phyloP scores from a whole-genome alignment of 2,113 vertebrate genomes.

The Muntiacus reevesi region DNA sequence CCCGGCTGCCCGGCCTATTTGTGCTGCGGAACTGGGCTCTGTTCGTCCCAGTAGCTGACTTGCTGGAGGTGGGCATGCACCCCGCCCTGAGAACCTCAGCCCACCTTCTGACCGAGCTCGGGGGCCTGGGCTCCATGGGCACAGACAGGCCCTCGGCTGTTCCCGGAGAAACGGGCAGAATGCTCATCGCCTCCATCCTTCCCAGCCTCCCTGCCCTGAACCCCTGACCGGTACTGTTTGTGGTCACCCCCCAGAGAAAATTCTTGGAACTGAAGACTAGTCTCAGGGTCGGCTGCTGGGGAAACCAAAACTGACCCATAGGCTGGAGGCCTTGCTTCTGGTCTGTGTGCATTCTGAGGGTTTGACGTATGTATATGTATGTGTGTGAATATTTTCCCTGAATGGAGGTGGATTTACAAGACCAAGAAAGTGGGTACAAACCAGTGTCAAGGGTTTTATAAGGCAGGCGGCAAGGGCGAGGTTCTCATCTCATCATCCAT shows the following conservation, averaged over 20 bases:
- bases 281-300: not conserved
- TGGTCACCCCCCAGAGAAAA: not conserved
- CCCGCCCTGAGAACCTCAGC: not conserved
- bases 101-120: not conserved
- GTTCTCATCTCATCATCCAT: not conserved
- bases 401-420: not conserved
- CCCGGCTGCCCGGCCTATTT: not conserved
- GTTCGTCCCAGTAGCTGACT: not conserved
- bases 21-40: not conserved
- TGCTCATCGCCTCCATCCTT: rapidly evolving
- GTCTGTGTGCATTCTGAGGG: not conserved
- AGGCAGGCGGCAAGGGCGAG: rapidly evolving
- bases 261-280: not conserved
- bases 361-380: rapidly evolving
- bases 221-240: rapidly evolving
- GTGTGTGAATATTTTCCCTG: not conserved
- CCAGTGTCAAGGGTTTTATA: rapidly evolving
- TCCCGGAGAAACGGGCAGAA: not conserved
- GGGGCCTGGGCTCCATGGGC: rapidly evolving
- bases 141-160: too few relatives aligned
- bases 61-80: not conserved
- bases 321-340: not conserved
- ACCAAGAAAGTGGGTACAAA: not conserved
- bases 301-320: not conserved
- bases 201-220: not conserved